phyloP scores from a whole-genome alignment of 2,888 invertebrate genomes.

The Lydus trimaculatus region DNA sequence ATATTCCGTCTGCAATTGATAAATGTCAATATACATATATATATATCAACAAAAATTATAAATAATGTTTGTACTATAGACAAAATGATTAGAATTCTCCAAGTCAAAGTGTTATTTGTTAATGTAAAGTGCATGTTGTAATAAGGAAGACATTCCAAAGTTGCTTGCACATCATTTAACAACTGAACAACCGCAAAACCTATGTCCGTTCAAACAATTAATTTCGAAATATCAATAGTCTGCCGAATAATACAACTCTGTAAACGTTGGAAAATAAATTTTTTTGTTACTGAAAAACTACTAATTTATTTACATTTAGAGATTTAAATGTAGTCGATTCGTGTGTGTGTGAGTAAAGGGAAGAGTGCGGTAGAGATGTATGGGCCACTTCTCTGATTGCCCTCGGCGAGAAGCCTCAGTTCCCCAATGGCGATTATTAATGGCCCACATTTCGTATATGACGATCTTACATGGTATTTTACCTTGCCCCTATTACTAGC shows the following conservation, averaged over 20 bases:
- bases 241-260: slow-evolving; percentile 6
- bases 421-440: slow-evolving; percentile 43
- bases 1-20: not conserved
- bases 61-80: not conserved
- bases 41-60: not conserved
- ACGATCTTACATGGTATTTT: slow-evolving; percentile 39
- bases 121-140: not conserved
- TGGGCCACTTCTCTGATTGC: slow-evolving; percentile 45
- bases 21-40: not conserved
- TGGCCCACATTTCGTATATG: slow-evolving; percentile 47
- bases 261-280: slow-evolving; percentile 5
- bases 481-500: slow-evolving; percentile 30
- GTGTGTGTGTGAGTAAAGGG: slow-evolving; percentile 9
- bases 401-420: slow-evolving; percentile 33
- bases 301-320: slow-evolving; percentile 27
- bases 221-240: slow-evolving; percentile 22
- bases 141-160: slow-evolving; percentile 24
- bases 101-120: not conserved
- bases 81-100: slow-evolving; percentile 1
- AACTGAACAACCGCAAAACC: slow-evolving; percentile 30
- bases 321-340: slow-evolving; percentile 28
- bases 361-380: slow-evolving; percentile 38
- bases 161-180: slow-evolving; percentile 22
- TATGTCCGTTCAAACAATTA: slow-evolving; percentile 27
- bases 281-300: not conserved